Evolutionary conservation across 2,113 vertebrate species (phyloP), one percentile per base, ranked within the genome.

Genomic region (Theristicus caerulescens): DNA sequence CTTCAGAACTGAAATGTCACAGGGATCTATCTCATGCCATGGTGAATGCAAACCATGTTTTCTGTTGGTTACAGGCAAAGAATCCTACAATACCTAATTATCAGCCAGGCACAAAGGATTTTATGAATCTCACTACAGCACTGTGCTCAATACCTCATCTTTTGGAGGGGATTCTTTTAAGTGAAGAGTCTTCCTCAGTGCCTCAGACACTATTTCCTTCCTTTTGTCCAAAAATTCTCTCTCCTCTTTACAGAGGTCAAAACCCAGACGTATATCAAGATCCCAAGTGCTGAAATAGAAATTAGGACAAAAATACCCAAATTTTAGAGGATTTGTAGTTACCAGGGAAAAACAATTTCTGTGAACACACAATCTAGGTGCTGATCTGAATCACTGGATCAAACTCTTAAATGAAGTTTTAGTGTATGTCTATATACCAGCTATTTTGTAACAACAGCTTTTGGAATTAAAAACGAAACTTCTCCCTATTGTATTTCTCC

Each of bases 191-290:
- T 94, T 97, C 89, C 97, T 97, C 32, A 99, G 72, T 55, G 98
- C 97, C 55, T 93, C 88, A 58, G 98, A 97, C 76, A 98, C 98
- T 2, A 98, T 42, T 55, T 77, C 80, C 89, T 98, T 98, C 92
- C 99, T 98, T 95, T 98, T 98, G 69, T 97, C 84, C 95, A 99
- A 93, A 96, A 98, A 99, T 36, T 95, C 82, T 92, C 86, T 98
- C 85, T 99, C 99, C 40, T 98, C 95, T 17, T 96, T 66, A 64
- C 98, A 98, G 46, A 99, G 98, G 81, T 98, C 98, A 97, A 98
- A 98, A 71, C 98, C 98, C 88, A 99, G 97, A 57, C 99, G 98
- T 64, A 99, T 81, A 81, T 98, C 98, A 87, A 99, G 96, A 72
- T 97, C 94, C 62, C 96, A 95, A 86, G 94, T 80, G 36, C 98